phyloP scores from a whole-genome alignment of 2,797 vertebrate genomes.

The Danio aesculapii region DNA sequence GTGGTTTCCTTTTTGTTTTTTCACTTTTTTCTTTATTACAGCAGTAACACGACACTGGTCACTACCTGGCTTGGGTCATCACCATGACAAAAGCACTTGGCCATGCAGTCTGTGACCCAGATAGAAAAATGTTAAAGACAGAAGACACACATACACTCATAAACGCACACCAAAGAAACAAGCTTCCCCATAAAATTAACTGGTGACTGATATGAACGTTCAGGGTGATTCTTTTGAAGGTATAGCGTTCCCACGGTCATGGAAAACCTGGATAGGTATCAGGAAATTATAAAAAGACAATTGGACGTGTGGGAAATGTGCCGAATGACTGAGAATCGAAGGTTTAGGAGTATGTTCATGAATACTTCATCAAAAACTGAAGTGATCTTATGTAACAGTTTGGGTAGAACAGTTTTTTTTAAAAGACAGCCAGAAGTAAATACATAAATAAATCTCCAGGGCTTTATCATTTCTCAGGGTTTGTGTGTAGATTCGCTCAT shows the following conservation, averaged over 20 bases:
- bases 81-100: constrained; percentile 68
- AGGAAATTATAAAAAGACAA: background rate
- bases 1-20: constrained; percentile 6
- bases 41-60: constrained; percentile 66
- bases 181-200: constrained; percentile 24
- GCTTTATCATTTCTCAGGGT: constrained; percentile 24
- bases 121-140: constrained; percentile 46
- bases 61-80: constrained; percentile 63
- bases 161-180: constrained; percentile 43
- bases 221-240: constrained; percentile 29
- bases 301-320: background rate
- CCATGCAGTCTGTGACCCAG: constrained; percentile 61
- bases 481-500: constrained; percentile 24
- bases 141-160: constrained; percentile 4
- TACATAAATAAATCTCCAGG: constrained; percentile 22
- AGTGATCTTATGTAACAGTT: background rate
- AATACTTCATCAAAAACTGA: background rate
- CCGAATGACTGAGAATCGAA: background rate
- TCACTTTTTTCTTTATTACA: constrained; percentile 25
- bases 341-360: background rate
- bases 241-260: constrained; percentile 4
- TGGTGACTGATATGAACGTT: background rate
- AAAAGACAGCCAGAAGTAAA: background rate
- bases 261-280: background rate
- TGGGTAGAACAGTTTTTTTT: background rate